Percentiles rank a stretch among this genome's conserved stretches.
These are phyloP conservation scores for Idaea dimidiata DNA, from an alignment of 2,888 invertebrate species.

Conservation along the genomic window DNA sequence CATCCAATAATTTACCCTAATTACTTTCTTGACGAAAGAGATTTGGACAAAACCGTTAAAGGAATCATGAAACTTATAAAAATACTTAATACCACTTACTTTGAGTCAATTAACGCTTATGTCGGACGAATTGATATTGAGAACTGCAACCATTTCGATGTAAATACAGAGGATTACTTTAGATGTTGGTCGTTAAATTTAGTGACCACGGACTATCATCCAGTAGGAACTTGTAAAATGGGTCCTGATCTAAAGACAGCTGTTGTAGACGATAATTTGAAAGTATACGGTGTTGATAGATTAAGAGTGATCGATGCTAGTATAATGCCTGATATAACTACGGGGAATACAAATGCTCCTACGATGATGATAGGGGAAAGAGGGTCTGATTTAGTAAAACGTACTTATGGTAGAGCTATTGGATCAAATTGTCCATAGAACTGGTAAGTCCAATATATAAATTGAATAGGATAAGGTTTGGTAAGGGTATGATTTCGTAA, in stretches of 20 bases:
- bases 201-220: slow-evolving; percentile 81
- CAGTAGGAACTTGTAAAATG: slow-evolving; percentile 84
- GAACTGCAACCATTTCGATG: slow-evolving; percentile 40
- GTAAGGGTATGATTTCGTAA: too few relatives aligned
- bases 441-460: too few relatives aligned
- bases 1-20: slow-evolving; percentile 83
- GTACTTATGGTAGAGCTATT: slow-evolving; percentile 37
- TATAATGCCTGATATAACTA: slow-evolving; percentile 87
- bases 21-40: slow-evolving; percentile 80
- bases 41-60: slow-evolving; percentile 56
- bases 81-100: slow-evolving; percentile 44
- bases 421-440: too few relatives aligned
- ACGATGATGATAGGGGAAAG: slow-evolving; percentile 91
- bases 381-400: slow-evolving; percentile 86
- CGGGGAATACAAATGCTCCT: slow-evolving; percentile 90
- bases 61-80: slow-evolving; percentile 49
- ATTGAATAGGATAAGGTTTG: too few relatives aligned
- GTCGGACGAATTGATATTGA: slow-evolving; percentile 44
- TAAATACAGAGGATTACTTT: slow-evolving; percentile 52
- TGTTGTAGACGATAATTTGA: slow-evolving; percentile 79
- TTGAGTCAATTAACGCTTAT: slow-evolving; percentile 43
- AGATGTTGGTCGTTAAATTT: slow-evolving; percentile 70
- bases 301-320: slow-evolving; percentile 88
- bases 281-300: slow-evolving; percentile 82
- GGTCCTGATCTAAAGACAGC: slow-evolving; percentile 56